phyloP scores from a whole-genome alignment of 1,140 invertebrate species.

The Eumeta japonica region DNA sequence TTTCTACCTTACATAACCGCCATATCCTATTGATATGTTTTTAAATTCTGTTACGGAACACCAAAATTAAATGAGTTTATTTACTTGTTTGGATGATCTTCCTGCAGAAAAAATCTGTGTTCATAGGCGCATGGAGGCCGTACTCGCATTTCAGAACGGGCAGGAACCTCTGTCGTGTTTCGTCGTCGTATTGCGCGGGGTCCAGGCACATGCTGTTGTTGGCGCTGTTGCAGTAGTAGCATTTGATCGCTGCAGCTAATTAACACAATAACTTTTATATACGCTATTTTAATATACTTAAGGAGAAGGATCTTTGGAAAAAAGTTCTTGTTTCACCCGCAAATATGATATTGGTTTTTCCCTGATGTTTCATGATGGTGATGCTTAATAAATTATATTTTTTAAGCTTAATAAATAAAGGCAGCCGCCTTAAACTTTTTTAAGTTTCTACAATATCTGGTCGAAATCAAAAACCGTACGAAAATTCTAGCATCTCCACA shows the following conservation, averaged over 20 bases:
- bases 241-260: slow-evolving; percentile 30
- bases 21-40: neutral
- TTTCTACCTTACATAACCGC: slow-evolving; percentile 29
- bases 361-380: too few relatives aligned
- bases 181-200: slow-evolving; percentile 31
- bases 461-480: too few relatives aligned
- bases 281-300: too few relatives aligned
- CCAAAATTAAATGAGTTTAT: slow-evolving; percentile 7
- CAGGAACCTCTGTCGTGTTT: slow-evolving; percentile 29
- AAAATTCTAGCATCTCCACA: too few relatives aligned
- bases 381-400: too few relatives aligned
- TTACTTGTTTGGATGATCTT: slow-evolving; percentile 44
- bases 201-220: slow-evolving; percentile 48
- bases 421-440: too few relatives aligned
- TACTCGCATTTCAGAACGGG: slow-evolving; percentile 18
- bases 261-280: too few relatives aligned
- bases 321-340: neutral
- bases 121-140: slow-evolving; percentile 9
- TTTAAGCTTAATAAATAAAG: too few relatives aligned
- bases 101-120: slow-evolving; percentile 33
- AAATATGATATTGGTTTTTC: slow-evolving; percentile 1
- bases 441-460: too few relatives aligned
- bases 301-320: neutral
- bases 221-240: slow-evolving; percentile 41
- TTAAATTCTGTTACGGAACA: slow-evolving; percentile 24